These are phyloP conservation scores for Nomada flava DNA, from an alignment of 2,888 invertebrate species.

Conservation along the genomic window DNA sequence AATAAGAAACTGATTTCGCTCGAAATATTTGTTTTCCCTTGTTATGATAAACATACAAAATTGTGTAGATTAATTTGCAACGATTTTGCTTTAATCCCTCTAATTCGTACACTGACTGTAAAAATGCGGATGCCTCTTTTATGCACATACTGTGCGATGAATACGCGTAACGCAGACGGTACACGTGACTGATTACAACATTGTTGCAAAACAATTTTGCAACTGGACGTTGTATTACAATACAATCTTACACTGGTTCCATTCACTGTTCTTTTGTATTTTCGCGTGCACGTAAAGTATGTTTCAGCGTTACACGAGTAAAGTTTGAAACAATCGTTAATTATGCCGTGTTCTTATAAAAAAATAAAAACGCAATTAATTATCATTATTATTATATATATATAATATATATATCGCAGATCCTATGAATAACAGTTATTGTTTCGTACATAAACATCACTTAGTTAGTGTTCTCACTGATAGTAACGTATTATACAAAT, in stretches of 20 bases:
- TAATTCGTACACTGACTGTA: slow-evolving; percentile 53
- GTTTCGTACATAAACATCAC: slow-evolving; percentile 43
- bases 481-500: slow-evolving; percentile 41
- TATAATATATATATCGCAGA: slow-evolving; percentile 14
- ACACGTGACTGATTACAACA: slow-evolving; percentile 14
- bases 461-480: slow-evolving; percentile 42
- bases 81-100: slow-evolving; percentile 47
- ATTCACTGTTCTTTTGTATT: slow-evolving; percentile 32
- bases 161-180: slow-evolving; percentile 27
- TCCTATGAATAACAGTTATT: slow-evolving; percentile 50
- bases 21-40: neutral
- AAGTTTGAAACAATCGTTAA: slow-evolving; percentile 10
- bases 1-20: slow-evolving; percentile 16
- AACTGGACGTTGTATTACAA: slow-evolving; percentile 1
- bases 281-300: neutral
- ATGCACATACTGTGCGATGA: slow-evolving; percentile 21
- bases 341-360: slow-evolving; percentile 33
- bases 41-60: slow-evolving; percentile 31
- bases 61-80: slow-evolving; percentile 38
- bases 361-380: slow-evolving; percentile 44
- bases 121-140: slow-evolving; percentile 44
- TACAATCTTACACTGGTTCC: neutral
- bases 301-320: slow-evolving; percentile 1
- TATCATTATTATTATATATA: neutral
- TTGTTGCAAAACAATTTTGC: slow-evolving; percentile 7